A percentile compares a stretch with the other conserved stretches of the same genome.
Conservation (phyloP, 2,113 vertebrate species). For the Oreochromis niloticus region DNA sequence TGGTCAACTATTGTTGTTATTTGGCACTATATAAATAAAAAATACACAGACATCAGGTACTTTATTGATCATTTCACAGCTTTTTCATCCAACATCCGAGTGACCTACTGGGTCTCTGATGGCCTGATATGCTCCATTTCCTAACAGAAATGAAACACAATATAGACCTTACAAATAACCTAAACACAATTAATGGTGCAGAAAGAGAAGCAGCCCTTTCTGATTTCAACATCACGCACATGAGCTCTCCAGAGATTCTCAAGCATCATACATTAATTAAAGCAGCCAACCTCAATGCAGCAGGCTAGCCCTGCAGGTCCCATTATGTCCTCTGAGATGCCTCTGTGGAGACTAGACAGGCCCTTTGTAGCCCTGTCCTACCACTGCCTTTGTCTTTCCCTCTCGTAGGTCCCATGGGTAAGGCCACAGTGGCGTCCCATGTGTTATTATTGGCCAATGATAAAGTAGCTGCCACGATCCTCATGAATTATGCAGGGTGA, state of each 20-base stretch:
- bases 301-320: conserved; percentile 1
- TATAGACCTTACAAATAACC: background rate
- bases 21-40: background rate
- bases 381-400: conserved; percentile 58
- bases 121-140: background rate
- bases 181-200: background rate
- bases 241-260: background rate
- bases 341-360: conserved; percentile 34
- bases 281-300: conserved; percentile 7
- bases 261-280: conserved; percentile 56
- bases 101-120: background rate
- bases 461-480: conserved; percentile 65
- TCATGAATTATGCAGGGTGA: conserved; percentile 73
- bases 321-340: conserved; percentile 47
- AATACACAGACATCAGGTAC: background rate
- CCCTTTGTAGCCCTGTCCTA: conserved; percentile 47
- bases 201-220: background rate
- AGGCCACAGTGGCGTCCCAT: conserved; percentile 44
- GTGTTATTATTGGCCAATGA: conserved; percentile 64
- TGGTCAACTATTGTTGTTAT: background rate
- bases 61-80: background rate
- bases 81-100: background rate
- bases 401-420: conserved; percentile 55
- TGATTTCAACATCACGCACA: background rate
- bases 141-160: background rate